A percentile compares a stretch with the other conserved stretches of the same genome.
Evolutionary conservation across 2,888 invertebrate genomes (phyloP).

Genomic region (Creontiades dilutus): DNA sequence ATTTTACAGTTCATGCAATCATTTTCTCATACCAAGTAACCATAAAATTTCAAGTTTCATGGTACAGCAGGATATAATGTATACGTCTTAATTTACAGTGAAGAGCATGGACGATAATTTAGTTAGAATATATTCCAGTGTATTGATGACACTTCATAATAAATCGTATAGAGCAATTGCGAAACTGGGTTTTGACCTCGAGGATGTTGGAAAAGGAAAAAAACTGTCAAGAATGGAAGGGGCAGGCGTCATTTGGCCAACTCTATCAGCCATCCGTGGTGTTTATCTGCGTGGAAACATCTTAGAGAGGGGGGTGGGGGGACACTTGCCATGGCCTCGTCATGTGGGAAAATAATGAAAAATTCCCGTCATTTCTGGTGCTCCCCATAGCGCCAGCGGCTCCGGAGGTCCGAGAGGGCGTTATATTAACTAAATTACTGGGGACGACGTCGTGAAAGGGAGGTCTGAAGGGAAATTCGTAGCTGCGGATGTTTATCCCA

Average conservation of each 20-base stretch:
- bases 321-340: background rate
- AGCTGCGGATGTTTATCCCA: too few species aligned
- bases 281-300: constrained; percentile 19
- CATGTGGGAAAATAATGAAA: constrained; percentile 49
- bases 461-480: background rate
- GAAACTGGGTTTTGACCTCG: too few species aligned
- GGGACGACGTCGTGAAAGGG: background rate
- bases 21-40: too few species aligned
- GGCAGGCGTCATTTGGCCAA: background rate
- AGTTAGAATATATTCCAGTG: too few species aligned
- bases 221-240: background rate
- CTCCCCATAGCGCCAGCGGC: background rate
- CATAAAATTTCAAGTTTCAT: too few species aligned
- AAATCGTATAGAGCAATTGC: too few species aligned
- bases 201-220: too few species aligned
- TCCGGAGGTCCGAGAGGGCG: constrained; percentile 2
- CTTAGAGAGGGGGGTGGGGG: background rate
- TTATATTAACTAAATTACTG: constrained; percentile 35
- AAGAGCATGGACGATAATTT: too few species aligned
- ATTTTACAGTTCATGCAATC: too few species aligned
- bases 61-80: too few species aligned
- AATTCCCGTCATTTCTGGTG: constrained; percentile 43
- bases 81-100: too few species aligned
- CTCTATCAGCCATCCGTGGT: background rate
- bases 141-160: too few species aligned